Conservation (phyloP, 2,888 invertebrate genomes). For the Pheosia tremula region DNA sequence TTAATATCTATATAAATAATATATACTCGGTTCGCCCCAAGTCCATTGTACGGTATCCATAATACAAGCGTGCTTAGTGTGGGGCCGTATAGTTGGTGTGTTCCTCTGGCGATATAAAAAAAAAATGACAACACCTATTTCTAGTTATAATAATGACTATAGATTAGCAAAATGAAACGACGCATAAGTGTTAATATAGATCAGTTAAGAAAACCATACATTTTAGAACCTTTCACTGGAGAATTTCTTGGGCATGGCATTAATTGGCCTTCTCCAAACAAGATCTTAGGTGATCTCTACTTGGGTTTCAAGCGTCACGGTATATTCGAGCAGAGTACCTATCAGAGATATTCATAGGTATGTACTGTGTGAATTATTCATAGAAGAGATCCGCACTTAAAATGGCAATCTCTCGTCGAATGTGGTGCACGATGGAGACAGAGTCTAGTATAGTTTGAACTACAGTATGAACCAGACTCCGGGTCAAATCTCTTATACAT, state of each 20-base stretch:
- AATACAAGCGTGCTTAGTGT: too few relatives aligned
- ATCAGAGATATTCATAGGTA: not conserved
- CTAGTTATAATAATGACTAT: too few relatives aligned
- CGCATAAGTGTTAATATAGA: too few relatives aligned
- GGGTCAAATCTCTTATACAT: not conserved
- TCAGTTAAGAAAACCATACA: slow-evolving; percentile 15
- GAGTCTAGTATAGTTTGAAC: not conserved
- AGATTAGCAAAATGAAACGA: too few relatives aligned
- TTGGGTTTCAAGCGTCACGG: not conserved
- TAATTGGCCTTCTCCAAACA: not conserved
- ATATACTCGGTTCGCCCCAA: too few relatives aligned
- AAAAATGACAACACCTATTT: too few relatives aligned
- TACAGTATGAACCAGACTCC: not conserved
- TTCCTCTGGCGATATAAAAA: too few relatives aligned
- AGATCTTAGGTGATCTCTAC: not conserved
- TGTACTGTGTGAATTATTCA: slow-evolving; percentile 64
- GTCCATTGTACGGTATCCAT: too few relatives aligned
- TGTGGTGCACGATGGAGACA: slow-evolving; percentile 45
- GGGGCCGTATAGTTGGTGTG: too few relatives aligned
- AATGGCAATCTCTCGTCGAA: slow-evolving; percentile 66
- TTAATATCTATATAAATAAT: too few relatives aligned
- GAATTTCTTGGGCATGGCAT: not conserved
- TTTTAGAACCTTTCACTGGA: slow-evolving; percentile 3
- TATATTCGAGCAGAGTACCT: too few relatives aligned
- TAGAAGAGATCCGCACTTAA: slow-evolving; percentile 65